phyloP scores from a whole-genome alignment of 2,888 invertebrate genomes.

The Pheosia gnoma region DNA sequence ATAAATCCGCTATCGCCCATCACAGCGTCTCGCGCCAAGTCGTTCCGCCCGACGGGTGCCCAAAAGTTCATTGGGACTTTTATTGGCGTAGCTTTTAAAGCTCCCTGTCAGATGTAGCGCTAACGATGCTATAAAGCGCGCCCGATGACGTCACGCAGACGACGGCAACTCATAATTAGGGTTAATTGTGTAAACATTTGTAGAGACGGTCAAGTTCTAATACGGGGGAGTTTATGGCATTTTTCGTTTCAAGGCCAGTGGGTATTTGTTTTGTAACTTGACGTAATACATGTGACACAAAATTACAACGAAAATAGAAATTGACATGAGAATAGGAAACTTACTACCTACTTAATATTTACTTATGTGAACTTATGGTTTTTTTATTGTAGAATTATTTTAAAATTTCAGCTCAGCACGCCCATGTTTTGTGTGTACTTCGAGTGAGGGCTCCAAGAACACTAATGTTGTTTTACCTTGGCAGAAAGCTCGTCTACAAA shows the following conservation, averaged over 20 bases:
- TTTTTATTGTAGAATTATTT: no score
- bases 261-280: not conserved
- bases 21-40: slow-evolving; percentile 12
- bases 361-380: no score
- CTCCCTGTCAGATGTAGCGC: slow-evolving; percentile 51
- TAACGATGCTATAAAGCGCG: slow-evolving; percentile 54
- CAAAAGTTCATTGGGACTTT: slow-evolving; percentile 59
- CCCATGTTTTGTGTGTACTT: no score
- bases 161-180: slow-evolving; percentile 54
- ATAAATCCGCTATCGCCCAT: slow-evolving; percentile 36
- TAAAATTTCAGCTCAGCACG: no score
- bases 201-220: slow-evolving; percentile 15
- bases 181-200: slow-evolving; percentile 60
- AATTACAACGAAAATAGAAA: no score
- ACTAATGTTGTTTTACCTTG: no score
- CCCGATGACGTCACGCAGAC: slow-evolving; percentile 49
- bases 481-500: no score
- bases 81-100: slow-evolving; percentile 54
- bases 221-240: slow-evolving; percentile 10
- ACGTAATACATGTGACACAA: not conserved
- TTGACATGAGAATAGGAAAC: no score
- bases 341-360: no score
- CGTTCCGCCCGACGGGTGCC: slow-evolving; percentile 32
- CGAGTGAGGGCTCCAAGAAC: no score
- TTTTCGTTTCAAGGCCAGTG: slow-evolving; percentile 3